These are phyloP conservation scores for Temnothorax rugatulus DNA, from an alignment of 2,888 invertebrate genomes.

Conservation along the genomic window DNA sequence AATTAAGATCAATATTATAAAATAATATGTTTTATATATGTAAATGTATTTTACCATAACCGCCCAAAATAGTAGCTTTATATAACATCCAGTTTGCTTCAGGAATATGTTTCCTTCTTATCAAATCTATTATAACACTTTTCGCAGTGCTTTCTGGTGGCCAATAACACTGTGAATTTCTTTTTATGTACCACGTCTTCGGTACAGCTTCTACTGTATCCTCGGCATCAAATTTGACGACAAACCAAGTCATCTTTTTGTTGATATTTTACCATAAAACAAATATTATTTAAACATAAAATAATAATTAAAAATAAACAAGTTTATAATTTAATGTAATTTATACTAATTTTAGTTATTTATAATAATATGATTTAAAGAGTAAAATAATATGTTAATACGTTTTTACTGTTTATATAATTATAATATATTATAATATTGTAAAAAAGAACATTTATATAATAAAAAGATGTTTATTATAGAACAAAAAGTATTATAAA, in stretches of 20 bases:
- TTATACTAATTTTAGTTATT: no score
- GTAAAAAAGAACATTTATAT: no score
- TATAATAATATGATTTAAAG: not conserved
- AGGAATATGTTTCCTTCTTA: not conserved
- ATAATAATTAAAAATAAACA: not conserved
- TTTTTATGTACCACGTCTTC: not conserved
- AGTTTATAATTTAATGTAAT: not conserved
- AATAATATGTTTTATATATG: no score
- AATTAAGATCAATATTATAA: no score
- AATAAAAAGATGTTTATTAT: no score
- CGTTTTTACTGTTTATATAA: no score
- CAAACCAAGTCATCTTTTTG: slow-evolving; percentile 2
- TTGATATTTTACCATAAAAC: not conserved
- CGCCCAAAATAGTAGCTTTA: not conserved
- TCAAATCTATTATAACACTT: not conserved
- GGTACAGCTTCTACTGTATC: slow-evolving; percentile 4
- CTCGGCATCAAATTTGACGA: not conserved
- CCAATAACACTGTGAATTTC: not conserved
- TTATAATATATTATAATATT: no score
- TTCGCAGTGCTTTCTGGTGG: not conserved
- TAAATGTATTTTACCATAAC: slow-evolving; percentile 4
- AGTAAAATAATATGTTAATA: not conserved
- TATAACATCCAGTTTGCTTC: not conserved
- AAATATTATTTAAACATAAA: not conserved
- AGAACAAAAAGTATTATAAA: no score